Evolutionary conservation across 2,797 vertebrate species (phyloP), one percentile per base, ranked within the genome.

Genomic region (Rhodeus uyekii): DNA sequence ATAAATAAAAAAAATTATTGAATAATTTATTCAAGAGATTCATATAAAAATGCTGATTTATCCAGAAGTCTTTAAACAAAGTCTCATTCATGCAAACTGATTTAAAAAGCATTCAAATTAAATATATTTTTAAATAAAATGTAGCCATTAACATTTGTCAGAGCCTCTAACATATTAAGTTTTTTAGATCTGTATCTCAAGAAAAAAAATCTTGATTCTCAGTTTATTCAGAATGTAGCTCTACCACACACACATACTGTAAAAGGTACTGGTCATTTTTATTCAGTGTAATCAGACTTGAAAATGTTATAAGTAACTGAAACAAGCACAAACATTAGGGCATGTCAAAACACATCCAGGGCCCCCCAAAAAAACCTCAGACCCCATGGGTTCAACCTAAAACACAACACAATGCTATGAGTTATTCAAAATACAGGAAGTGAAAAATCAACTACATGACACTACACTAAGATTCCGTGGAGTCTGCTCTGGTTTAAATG

Each of bases 401-500:
- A 58, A 58, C n/a, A 27, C 50, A 53, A 53, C 22, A n/a, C 53
- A 27, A 58, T 14, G 24, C 12, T 14, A 58, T 58, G 24, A 1
- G 12, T 0, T 13, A 60, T 29, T 60, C 12, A 7, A 27, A 58
- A 58, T 58, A 24, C 2, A 58, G 53, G 24, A 58, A 55, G 53
- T 58, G 55, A 27, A 27, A 58, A 58, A 58, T 27, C 12, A 27
- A 58, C n/a, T 8, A 53, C 55, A n/a, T n/a, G n/a, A n/a, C n/a
- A n/a, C n/a, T n/a, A n/a, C n/a, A n/a, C n/a, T n/a, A n/a, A n/a
- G n/a, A n/a, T 53, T 19, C 8, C 2, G 24, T 29, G 42, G 32
- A 22, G 68, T 83, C 77, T 67, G 18, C 77, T 78, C 7, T 64
- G 67, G 82, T 73, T 72, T 38, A 67, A 65, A 77, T 83, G 79